Conservation (phyloP, 2,797 vertebrate genomes). For the Agapornis canus region DNA sequence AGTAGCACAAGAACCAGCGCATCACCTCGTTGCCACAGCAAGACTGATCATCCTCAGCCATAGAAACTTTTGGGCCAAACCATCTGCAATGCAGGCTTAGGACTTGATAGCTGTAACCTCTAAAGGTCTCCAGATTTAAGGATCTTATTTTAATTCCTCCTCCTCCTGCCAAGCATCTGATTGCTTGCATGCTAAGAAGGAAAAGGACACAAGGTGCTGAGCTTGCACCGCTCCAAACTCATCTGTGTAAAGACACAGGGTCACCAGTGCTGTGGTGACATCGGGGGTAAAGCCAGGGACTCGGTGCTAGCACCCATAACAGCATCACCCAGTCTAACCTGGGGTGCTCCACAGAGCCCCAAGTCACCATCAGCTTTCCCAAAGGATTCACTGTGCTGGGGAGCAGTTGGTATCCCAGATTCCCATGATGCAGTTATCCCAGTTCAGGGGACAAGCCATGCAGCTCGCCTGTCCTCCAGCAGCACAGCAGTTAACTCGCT, state of each 20-base stretch:
- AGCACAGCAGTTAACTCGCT: neutral
- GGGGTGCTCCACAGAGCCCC: neutral
- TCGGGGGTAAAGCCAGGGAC: neutral
- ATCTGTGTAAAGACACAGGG: neutral
- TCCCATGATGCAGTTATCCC: neutral
- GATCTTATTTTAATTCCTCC: constrained; percentile 49
- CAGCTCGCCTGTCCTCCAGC: neutral
- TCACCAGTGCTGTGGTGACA: neutral
- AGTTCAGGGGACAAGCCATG: neutral
- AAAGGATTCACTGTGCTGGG: neutral
- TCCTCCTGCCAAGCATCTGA: constrained; percentile 25
- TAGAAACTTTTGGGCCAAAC: neutral
- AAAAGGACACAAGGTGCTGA: constrained; percentile 55
- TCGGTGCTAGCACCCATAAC: neutral
- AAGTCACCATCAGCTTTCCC: neutral
- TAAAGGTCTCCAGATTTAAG: constrained; percentile 43
- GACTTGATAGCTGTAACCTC: neutral
- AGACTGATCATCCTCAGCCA: neutral
- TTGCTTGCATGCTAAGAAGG: constrained; percentile 16
- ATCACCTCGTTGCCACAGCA: neutral
- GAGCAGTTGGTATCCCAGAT: neutral
- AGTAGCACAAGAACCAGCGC: neutral
- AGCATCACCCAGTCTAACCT: neutral
- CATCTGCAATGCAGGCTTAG: constrained; percentile 47
- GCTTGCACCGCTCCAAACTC: constrained; percentile 21